A percentile compares a stretch with the other conserved stretches of the same genome.
phyloP scores from a whole-genome alignment of 1,140 invertebrate species.

The Mactra quadrangularis region DNA sequence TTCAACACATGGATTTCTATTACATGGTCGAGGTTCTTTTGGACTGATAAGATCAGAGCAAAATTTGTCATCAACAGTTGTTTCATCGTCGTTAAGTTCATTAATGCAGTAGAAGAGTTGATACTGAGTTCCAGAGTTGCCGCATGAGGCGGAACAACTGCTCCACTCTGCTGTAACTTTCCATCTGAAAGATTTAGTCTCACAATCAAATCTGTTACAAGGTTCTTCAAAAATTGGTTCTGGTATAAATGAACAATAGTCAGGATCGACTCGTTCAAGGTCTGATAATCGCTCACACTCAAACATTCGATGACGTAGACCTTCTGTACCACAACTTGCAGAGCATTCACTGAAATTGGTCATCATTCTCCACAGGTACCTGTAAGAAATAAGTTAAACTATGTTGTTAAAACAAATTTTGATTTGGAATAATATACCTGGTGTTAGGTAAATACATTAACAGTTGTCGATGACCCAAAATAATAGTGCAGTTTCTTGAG shows the following conservation, averaged over 20 bases:
- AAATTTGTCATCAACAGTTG: constrained; percentile 10
- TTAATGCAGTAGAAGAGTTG: constrained; percentile 87
- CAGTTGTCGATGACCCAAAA: no score
- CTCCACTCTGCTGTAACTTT: constrained; percentile 88
- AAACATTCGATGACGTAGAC: constrained; percentile 86
- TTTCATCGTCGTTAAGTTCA: neutral
- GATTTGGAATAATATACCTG: no score
- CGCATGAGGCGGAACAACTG: constrained; percentile 87
- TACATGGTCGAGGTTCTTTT: constrained; percentile 39
- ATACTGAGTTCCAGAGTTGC: constrained; percentile 86
- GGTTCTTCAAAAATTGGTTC: constrained; percentile 36
- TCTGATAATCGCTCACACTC: constrained; percentile 85
- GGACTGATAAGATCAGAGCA: constrained; percentile 34
- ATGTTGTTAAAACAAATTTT: no score
- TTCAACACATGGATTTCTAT: constrained; percentile 17
- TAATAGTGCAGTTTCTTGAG: no score
- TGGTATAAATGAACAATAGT: constrained; percentile 11
- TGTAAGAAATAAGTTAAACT: constrained; percentile 11
- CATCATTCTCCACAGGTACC: constrained; percentile 84
- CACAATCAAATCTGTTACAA: constrained; percentile 37
- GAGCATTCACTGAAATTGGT: constrained; percentile 88
- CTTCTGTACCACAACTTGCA: constrained; percentile 86
- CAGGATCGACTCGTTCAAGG: neutral
- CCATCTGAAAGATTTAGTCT: constrained; percentile 66
- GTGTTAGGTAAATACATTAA: no score